A percentile compares a stretch with the other conserved stretches of the same genome.
These are phyloP conservation scores for Sarcophaga rosellei DNA, from an alignment of 2,888 invertebrate species.

Conservation along the genomic window DNA sequence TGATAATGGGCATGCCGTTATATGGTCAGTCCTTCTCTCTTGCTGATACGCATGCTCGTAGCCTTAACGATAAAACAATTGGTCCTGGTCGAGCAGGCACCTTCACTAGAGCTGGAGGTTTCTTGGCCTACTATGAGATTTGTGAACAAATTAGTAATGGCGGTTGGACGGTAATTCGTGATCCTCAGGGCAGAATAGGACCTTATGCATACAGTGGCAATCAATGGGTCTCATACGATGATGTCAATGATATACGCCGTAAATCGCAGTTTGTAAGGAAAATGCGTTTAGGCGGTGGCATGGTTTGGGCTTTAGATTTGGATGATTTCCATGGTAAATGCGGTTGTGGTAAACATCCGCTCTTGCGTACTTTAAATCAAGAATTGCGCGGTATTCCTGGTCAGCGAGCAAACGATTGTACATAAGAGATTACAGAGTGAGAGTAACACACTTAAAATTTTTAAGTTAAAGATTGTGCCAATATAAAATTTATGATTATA, in stretches of 20 bases:
- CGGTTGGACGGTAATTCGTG: slow-evolving; percentile 85
- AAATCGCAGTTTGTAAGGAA: slow-evolving; percentile 84
- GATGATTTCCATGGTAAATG: slow-evolving; percentile 88
- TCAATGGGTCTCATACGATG: slow-evolving; percentile 92
- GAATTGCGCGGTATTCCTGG: slow-evolving; percentile 82
- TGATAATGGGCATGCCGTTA: slow-evolving; percentile 89
- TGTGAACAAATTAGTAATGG: slow-evolving; percentile 84
- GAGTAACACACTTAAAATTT: slow-evolving; percentile 23
- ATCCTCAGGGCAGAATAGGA: slow-evolving; percentile 85
- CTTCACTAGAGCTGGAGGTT: slow-evolving; percentile 87
- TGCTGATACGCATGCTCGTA: slow-evolving; percentile 82
- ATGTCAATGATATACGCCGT: slow-evolving; percentile 84
- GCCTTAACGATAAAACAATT: slow-evolving; percentile 84
- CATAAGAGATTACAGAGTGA: slow-evolving; percentile 71
- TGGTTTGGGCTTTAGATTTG: slow-evolving; percentile 90
- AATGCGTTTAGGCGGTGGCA: slow-evolving; percentile 86
- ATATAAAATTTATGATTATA: slow-evolving; percentile 49
- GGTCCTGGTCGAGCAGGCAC: slow-evolving; percentile 88
- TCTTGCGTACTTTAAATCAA: slow-evolving; percentile 85
- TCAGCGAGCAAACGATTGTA: slow-evolving; percentile 81
- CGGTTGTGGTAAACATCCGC: slow-evolving; percentile 86
- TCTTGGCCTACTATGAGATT: slow-evolving; percentile 90
- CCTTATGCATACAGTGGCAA: slow-evolving; percentile 87
- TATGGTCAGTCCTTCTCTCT: slow-evolving; percentile 90
- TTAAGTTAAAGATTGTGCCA: slow-evolving; percentile 64